Base-by-base conservation (phyloP, 2,797 vertebrate species). In the Muraenolepis orangiensis region DNA sequence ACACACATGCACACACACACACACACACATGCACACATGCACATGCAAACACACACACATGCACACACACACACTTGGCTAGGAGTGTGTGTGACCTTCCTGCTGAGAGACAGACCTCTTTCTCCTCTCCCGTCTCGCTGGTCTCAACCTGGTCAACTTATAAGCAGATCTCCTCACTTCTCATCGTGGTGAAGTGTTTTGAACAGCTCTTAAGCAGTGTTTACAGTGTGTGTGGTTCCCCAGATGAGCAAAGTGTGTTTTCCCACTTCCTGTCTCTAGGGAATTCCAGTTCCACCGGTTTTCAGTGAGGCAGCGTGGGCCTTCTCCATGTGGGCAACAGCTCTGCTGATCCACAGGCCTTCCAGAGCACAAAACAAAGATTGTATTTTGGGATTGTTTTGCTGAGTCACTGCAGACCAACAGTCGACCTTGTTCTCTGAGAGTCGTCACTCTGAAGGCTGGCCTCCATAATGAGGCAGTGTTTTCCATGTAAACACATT, bases 401-500 rank as follows among this genome's bases (percentile, higher is more conserved):
- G 57, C 26, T 67, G 32, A 46, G 40, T 73, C 64, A 51, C 20
- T 28, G 68, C 46, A 26, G 31, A 23, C 67, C 3, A 75, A 38
- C 38, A 20, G 51, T 36, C 3, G 26, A 0, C 4, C 29, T 69
- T 83, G 70, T 29, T 71, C 14, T 61, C 26, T 36, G 23, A 2
- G 28, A 30, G 64, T 4, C 64, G 64, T 30, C 28, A 16, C 28
- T 66, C 4, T 66, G 64, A 66, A 66, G 13, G 91, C 90, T 90
- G 77, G 69, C 74, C 87, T 88, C 89, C 78, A 83, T 87, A 83
- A 80, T 85, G 51, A 57, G 20, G 88, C 76, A 82, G 76, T 81
- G 84, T 87, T 89, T 89, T 80, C 83, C 76, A 70, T 78, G 72
- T 23, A 23, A 57, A 57, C 51, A n/a, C 23, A 23, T 23, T n/a